These are phyloP conservation scores for Diuraphis noxia DNA, from an alignment of 1,140 invertebrate genomes.

Conservation along the genomic window DNA sequence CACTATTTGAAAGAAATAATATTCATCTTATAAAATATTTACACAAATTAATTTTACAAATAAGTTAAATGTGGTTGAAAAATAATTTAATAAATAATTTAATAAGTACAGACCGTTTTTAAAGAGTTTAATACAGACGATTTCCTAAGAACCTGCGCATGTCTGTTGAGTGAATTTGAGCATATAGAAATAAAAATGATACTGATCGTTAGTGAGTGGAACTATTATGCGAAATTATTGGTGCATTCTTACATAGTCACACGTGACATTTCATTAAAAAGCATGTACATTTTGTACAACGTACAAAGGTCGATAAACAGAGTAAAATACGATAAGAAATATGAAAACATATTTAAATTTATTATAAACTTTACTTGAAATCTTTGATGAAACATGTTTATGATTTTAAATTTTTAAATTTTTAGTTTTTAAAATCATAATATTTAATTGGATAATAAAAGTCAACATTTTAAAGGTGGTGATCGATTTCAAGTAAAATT, in stretches of 20 bases:
- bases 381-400: too few species aligned
- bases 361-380: not conserved
- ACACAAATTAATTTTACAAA: too few species aligned
- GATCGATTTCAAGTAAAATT: too few species aligned
- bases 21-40: not conserved
- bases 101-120: not conserved
- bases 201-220: not conserved
- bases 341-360: not conserved
- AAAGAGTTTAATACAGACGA: not conserved
- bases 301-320: too few species aligned
- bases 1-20: not conserved
- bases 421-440: too few species aligned
- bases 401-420: too few species aligned
- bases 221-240: not conserved
- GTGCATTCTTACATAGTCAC: too few species aligned
- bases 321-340: not conserved
- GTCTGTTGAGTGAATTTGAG: not conserved
- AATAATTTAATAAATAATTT: too few species aligned
- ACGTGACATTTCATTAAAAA: too few species aligned
- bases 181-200: not conserved
- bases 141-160: not conserved
- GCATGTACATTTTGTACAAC: not conserved
- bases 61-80: too few species aligned
- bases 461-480: too few species aligned
- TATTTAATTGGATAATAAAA: too few species aligned